phyloP scores from a whole-genome alignment of 1,140 invertebrate species.

The Scaptomyza montana region DNA sequence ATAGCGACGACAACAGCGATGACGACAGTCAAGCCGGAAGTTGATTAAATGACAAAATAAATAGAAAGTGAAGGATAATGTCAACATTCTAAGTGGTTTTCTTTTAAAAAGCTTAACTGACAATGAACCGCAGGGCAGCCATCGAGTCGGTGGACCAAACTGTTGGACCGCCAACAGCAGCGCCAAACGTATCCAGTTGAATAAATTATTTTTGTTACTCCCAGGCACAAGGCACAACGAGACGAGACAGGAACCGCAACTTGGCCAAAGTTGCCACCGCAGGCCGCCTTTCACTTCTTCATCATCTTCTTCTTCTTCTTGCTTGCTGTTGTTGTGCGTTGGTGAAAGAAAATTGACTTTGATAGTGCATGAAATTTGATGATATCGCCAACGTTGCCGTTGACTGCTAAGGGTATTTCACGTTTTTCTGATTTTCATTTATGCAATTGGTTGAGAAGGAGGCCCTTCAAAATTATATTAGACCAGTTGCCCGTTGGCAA shows the following conservation, averaged over 20 bases:
- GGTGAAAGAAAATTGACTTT: slow-evolving; percentile 75
- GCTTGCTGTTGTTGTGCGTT: background rate
- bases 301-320: background rate
- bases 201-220: slow-evolving; percentile 78
- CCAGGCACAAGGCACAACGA: slow-evolving; percentile 25
- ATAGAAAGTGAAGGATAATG: slow-evolving; percentile 83
- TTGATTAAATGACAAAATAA: slow-evolving; percentile 83
- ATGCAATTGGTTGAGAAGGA: background rate
- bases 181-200: slow-evolving; percentile 69
- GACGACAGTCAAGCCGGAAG: slow-evolving; percentile 64
- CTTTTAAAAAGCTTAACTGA: slow-evolving; percentile 83
- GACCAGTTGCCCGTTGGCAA: background rate
- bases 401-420: slow-evolving; percentile 53
- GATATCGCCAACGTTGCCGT: slow-evolving; percentile 45
- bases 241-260: slow-evolving; percentile 3
- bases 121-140: slow-evolving; percentile 80
- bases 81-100: slow-evolving; percentile 83
- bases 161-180: slow-evolving; percentile 24
- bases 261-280: slow-evolving; percentile 19
- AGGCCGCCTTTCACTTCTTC: slow-evolving; percentile 13
- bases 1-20: slow-evolving; percentile 20
- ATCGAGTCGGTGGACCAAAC: slow-evolving; percentile 13
- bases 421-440: slow-evolving; percentile 50
- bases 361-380: slow-evolving; percentile 82
- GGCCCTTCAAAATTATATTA: background rate